A percentile compares a stretch with the other conserved stretches of the same genome.
These are phyloP conservation scores for Clarias macrocephalus DNA, from an alignment of 2,113 vertebrate genomes.

Conservation along the genomic window DNA sequence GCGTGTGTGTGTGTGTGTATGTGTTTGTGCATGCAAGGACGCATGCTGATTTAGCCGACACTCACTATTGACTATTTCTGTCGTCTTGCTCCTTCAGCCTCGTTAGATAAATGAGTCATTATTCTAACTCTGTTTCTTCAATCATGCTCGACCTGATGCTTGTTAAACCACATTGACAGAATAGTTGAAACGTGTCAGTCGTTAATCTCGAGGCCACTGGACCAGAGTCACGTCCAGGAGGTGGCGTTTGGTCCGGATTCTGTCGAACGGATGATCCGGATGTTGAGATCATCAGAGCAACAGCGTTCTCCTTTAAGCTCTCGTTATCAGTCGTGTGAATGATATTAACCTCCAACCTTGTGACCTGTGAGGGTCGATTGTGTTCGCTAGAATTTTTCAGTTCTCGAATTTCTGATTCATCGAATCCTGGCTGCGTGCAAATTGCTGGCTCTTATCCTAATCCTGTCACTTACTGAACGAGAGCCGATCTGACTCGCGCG, in stretches of 20 bases:
- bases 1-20: too few relatives aligned
- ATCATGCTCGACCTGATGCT: conserved; percentile 20
- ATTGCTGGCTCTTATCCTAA: neutral
- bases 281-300: neutral
- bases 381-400: too few relatives aligned
- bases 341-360: neutral
- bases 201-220: neutral
- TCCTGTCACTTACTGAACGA: conserved; percentile 2
- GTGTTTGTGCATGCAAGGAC: too few relatives aligned
- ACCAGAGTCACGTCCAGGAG: neutral
- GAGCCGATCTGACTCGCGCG: neutral
- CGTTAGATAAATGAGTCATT: conserved; percentile 29
- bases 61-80: neutral
- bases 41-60: neutral
- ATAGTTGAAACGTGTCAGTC: neutral
- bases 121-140: conserved; percentile 13
- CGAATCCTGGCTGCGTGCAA: neutral
- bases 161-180: conserved; percentile 24
- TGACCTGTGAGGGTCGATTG: neutral
- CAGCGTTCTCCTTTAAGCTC: neutral
- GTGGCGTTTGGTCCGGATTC: neutral
- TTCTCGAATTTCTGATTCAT: neutral
- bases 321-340: neutral
- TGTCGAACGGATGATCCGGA: neutral
- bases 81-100: conserved; percentile 30